Conservation (phyloP, 2,113 vertebrate genomes). For the Bufo gargarizans region DNA sequence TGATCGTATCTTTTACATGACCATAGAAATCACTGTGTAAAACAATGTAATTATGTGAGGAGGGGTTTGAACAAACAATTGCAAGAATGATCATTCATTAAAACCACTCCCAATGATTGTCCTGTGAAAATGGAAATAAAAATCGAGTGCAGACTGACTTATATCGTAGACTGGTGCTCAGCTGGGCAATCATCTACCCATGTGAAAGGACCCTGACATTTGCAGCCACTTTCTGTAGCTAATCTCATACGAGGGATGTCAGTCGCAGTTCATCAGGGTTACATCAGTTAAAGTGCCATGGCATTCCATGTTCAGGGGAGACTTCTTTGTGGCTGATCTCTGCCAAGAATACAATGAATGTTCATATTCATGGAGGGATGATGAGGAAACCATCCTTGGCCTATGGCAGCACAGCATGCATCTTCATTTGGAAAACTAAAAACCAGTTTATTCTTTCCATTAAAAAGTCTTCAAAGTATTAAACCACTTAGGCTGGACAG, state of each 20-base stretch:
- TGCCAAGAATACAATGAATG: background rate
- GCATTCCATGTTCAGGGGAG: background rate
- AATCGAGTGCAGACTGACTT: too few species aligned
- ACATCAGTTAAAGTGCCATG: background rate
- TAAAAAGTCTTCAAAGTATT: background rate
- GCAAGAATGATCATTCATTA: too few species aligned
- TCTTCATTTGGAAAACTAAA: background rate
- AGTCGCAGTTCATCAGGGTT: background rate
- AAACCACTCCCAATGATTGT: too few species aligned
- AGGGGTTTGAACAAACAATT: too few species aligned
- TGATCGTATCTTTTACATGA: too few species aligned
- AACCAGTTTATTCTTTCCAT: background rate
- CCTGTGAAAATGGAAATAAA: too few species aligned
- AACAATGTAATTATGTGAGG: too few species aligned
- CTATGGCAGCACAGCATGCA: background rate
- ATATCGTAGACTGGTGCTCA: too few species aligned
- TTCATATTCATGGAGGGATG: background rate
- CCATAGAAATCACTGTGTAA: too few species aligned
- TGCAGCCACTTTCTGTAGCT: background rate
- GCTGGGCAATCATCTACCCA: too few species aligned
- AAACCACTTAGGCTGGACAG: constrained; percentile 2
- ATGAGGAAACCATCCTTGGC: background rate
- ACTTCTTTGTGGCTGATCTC: background rate
- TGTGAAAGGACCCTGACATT: too few species aligned
- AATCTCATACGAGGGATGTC: background rate